Conservation (phyloP, 2,113 vertebrate species). For the Xiphias gladius region DNA sequence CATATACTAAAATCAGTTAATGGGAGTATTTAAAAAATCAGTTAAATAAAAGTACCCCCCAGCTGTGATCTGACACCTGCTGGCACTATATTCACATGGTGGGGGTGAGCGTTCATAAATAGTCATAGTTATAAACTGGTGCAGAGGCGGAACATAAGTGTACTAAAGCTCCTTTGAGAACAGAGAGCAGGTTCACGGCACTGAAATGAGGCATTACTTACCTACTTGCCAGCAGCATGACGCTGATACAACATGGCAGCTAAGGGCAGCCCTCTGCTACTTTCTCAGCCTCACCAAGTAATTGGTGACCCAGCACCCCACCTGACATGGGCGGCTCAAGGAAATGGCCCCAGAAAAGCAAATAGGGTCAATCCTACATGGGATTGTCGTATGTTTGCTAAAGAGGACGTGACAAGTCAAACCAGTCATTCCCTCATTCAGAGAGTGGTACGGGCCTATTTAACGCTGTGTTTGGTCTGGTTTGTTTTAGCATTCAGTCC, state of each 20-base stretch:
- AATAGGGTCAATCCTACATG: slow-evolving; percentile 78
- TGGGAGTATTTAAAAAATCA: neutral
- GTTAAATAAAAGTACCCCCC: neutral
- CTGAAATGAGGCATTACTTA: slow-evolving; percentile 67
- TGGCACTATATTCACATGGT: slow-evolving; percentile 28
- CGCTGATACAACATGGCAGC: slow-evolving; percentile 85
- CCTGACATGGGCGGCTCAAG: slow-evolving; percentile 76
- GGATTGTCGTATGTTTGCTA: slow-evolving; percentile 73
- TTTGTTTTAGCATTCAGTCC: slow-evolving; percentile 69
- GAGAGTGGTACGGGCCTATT: slow-evolving; percentile 64
- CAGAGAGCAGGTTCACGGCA: slow-evolving; percentile 54
- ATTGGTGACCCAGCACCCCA: slow-evolving; percentile 86
- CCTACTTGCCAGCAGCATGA: slow-evolving; percentile 80
- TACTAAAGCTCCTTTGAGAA: slow-evolving; percentile 50
- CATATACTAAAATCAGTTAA: neutral
- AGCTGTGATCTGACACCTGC: slow-evolving; percentile 9
- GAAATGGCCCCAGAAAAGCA: slow-evolving; percentile 70
- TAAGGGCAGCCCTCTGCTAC: slow-evolving; percentile 79
- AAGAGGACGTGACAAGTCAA: slow-evolving; percentile 76
- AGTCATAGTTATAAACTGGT: slow-evolving; percentile 58
- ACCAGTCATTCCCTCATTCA: neutral
- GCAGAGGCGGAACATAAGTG: slow-evolving; percentile 38
- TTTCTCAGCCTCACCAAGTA: slow-evolving; percentile 86
- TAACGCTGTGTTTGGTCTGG: slow-evolving; percentile 59
- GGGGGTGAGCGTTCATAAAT: slow-evolving; percentile 38